Evolutionary conservation across 1,140 invertebrate genomes (phyloP).

Genomic region (Pararge aegeria): DNA sequence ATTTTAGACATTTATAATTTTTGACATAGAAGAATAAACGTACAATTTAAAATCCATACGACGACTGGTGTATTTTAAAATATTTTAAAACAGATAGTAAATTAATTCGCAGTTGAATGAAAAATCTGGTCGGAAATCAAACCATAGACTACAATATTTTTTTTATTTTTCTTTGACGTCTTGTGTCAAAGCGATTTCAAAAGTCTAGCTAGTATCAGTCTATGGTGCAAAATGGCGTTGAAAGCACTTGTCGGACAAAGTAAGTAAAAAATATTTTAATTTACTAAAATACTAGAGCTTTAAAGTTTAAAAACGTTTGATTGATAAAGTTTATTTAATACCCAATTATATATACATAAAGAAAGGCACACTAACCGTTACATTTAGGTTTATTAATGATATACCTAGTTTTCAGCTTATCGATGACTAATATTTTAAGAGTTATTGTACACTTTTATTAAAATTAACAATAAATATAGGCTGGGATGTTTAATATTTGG

Average conservation of each 20-base stretch:
- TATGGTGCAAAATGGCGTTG: slow-evolving; percentile 82
- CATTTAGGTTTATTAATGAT: neutral
- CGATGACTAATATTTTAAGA: slow-evolving; percentile 51
- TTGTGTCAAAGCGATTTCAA: neutral
- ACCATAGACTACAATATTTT: neutral
- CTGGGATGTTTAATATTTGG: neutral
- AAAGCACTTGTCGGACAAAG: slow-evolving; percentile 85
- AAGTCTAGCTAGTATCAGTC: slow-evolving; percentile 11
- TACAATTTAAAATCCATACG: too few relatives aligned
- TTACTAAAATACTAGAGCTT: neutral
- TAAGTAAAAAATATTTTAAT: slow-evolving; percentile 75
- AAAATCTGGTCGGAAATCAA: neutral
- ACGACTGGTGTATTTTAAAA: too few relatives aligned
- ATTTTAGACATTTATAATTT: too few relatives aligned
- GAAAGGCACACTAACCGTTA: neutral
- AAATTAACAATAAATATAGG: neutral
- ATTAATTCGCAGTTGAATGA: neutral
- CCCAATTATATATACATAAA: neutral
- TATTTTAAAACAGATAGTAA: neutral
- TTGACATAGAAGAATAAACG: too few relatives aligned
- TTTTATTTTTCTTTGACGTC: neutral
- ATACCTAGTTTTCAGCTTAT: slow-evolving; percentile 22
- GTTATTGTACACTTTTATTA: too few relatives aligned
- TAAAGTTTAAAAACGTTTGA: neutral
- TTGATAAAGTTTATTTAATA: neutral